A percentile compares a stretch with the other conserved stretches of the same genome.
phyloP scores from a whole-genome alignment of 2,888 invertebrate species.

The Notodonta dromedarius region DNA sequence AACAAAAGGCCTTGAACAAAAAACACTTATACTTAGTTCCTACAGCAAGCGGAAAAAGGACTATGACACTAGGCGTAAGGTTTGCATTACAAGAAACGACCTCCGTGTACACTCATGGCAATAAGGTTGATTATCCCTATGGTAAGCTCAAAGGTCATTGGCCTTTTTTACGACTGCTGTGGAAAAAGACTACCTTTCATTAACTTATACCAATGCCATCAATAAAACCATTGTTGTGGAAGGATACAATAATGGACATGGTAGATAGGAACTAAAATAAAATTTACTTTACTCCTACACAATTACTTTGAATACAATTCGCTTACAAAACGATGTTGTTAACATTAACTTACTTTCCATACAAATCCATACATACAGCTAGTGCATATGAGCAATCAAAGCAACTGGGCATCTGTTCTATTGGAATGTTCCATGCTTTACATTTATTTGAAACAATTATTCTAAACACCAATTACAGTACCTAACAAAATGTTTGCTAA shows the following conservation, averaged over 20 bases:
- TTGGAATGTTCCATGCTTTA: neutral
- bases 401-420: conserved; percentile 19
- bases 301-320: conserved; percentile 39
- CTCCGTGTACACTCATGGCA: too few species aligned
- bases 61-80: too few species aligned
- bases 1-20: conserved; percentile 40
- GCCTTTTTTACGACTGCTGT: neutral
- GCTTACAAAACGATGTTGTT: conserved; percentile 40
- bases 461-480: conserved; percentile 1
- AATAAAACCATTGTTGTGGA: conserved; percentile 37
- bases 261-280: conserved; percentile 51
- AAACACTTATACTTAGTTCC: conserved; percentile 9
- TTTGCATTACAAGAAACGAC: too few species aligned
- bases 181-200: neutral
- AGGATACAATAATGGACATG: conserved; percentile 55
- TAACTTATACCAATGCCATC: neutral
- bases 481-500: neutral
- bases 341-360: conserved; percentile 28
- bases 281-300: conserved; percentile 37
- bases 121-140: too few species aligned
- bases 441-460: neutral
- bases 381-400: conserved; percentile 25
- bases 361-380: conserved; percentile 28
- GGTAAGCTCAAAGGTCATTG: too few species aligned
- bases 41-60: too few species aligned